Base-by-base conservation (phyloP, 2,888 invertebrate genomes). In the Sycophila texana region DNA sequence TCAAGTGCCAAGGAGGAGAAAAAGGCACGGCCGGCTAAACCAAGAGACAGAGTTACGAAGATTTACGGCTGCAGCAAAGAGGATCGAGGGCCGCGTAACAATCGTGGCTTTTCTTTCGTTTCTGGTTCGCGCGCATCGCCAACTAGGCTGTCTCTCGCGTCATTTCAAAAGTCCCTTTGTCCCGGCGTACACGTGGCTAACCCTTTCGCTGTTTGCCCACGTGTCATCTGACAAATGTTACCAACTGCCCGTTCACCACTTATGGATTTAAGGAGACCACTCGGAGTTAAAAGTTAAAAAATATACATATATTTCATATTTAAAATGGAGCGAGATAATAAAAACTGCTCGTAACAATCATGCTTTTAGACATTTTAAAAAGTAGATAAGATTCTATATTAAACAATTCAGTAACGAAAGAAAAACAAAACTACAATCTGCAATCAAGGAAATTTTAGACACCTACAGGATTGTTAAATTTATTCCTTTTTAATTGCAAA, bases 31-130 rank as follows among this genome's bases (percentile, higher is more conserved):
- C 39, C 63, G 73, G 51, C 73, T 73, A 73, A 73, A 55, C 73
- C 18, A 22, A 73, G 73, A 73, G 63, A 73, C 73, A 63, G 71
- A 58, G 73, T 73, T 73, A 65, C 73, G 63, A 73, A 73, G 73
- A 73, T 73, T 73, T 73, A 73, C 73, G 73, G 63, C 53, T 10
- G 18, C 26, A 47, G 73, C 55, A 26, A 63, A 51, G 55, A 63
- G 73, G 39, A 73, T 30, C 65, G 47, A 13, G 30, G 7, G 49
- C 71, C 47, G 58, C 13, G 63, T 73, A 73, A 73, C 73, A 73
- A 63, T 73, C 60, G 49, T 63, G 63, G 26, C 51, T 60, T 30
- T 55, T 70, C 70, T 55, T 55, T 68, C 57, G 5, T 61, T 60
- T 73, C 63, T 61, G 22, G 13, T 18, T 20, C 16, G 7, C 18